Conservation (phyloP, 1,140 invertebrate species). For the Drosophila simulans region DNA sequence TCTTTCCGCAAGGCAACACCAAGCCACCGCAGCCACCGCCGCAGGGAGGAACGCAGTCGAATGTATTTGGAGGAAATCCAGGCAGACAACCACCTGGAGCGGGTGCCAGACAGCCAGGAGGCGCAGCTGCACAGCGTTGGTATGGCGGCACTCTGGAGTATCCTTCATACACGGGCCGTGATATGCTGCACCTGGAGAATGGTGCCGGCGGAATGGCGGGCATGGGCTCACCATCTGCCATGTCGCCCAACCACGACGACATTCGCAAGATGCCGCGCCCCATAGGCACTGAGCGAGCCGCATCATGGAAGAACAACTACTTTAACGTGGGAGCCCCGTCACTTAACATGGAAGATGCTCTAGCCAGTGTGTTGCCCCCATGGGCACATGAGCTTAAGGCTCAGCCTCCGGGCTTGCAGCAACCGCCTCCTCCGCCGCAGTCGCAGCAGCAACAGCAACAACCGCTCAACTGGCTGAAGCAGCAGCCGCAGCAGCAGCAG, state of each 20-base stretch:
- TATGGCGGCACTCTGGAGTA: slow-evolving; percentile 73
- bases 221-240: slow-evolving; percentile 86
- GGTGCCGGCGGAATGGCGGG: slow-evolving; percentile 60
- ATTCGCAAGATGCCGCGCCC: slow-evolving; percentile 90
- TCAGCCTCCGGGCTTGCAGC: slow-evolving; percentile 63
- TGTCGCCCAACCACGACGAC: slow-evolving; percentile 87
- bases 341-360: slow-evolving; percentile 55
- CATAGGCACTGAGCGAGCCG: slow-evolving; percentile 91
- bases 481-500: slow-evolving; percentile 64
- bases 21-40: slow-evolving; percentile 33
- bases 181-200: slow-evolving; percentile 79
- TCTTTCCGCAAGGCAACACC: slow-evolving; percentile 59
- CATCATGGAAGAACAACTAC: slow-evolving; percentile 87
- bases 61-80: slow-evolving; percentile 59
- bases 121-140: slow-evolving; percentile 64
- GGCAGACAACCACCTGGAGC: slow-evolving; percentile 50
- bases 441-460: slow-evolving; percentile 51
- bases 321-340: slow-evolving; percentile 59
- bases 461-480: slow-evolving; percentile 70
- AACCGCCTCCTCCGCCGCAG: slow-evolving; percentile 59
- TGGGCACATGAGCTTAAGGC: slow-evolving; percentile 66
- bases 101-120: slow-evolving; percentile 39
- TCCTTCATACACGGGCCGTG: slow-evolving; percentile 67
- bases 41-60: slow-evolving; percentile 42
- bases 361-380: slow-evolving; percentile 44